Evolutionary conservation across 1,140 invertebrate genomes (phyloP).

Genomic region (Centruroides sculpturatus): DNA sequence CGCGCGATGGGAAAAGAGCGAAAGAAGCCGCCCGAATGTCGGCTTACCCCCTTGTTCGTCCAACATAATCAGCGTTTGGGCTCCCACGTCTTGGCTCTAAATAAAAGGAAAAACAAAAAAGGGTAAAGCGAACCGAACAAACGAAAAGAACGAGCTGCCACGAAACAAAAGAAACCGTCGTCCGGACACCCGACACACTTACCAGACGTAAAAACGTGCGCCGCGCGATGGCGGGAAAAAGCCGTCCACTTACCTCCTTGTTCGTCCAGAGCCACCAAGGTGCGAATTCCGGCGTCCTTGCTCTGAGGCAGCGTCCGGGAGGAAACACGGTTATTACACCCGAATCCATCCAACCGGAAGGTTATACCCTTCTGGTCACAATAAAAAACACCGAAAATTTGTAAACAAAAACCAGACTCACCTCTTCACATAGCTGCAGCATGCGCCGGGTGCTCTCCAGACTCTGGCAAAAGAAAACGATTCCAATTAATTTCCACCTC

Average conservation of each 20-base stretch:
- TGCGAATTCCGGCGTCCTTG: conserved; percentile 24
- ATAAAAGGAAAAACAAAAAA: conserved; percentile 11
- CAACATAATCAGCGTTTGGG: conserved; percentile 14
- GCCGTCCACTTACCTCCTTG: conserved; percentile 18
- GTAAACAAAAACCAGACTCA: neutral
- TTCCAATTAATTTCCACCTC: too few species aligned
- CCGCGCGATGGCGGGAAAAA: neutral
- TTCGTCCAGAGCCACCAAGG: conserved; percentile 23
- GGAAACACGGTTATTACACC: neutral
- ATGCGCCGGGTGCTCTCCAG: conserved; percentile 20
- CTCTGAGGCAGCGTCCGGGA: conserved; percentile 9
- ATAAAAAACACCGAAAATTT: neutral
- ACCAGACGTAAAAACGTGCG: neutral
- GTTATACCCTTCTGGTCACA: neutral
- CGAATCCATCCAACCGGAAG: too few species aligned
- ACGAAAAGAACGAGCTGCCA: neutral
- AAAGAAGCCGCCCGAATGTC: too few species aligned
- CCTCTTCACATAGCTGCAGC: conserved; percentile 19
- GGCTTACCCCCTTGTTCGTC: conserved; percentile 16
- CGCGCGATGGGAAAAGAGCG: too few species aligned
- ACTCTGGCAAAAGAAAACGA: conserved; percentile 3
- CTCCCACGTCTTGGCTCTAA: conserved; percentile 15
- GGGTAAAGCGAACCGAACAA: neutral
- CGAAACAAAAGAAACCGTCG: neutral
- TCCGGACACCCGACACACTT: too few species aligned